Evolutionary conservation across 1,140 invertebrate species (phyloP), one percentile per base, ranked within the genome.

Genomic region (Drosophila fuyamai): DNA sequence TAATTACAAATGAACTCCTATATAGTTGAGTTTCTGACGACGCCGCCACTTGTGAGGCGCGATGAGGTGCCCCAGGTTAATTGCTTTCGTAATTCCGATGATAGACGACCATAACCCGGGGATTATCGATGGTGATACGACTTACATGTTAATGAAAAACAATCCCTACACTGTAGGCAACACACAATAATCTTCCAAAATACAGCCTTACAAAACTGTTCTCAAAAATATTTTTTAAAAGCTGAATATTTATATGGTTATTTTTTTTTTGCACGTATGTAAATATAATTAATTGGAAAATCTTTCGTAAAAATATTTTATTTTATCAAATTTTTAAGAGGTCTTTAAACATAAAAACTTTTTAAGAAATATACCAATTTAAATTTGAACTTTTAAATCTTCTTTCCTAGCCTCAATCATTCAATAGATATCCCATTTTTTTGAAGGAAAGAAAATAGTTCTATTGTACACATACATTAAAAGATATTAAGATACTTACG

Each of bases 41-140:
- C 35, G 18, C 65, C 80, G 36, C 84, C 84, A 2, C 46, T 46
- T n/a, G 84, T 89, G 4, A 51, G 46, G 18, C 84, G 84, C 36
- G 50, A 73, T 48, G 80, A 67, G 44, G 14, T 71, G 10, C 84
- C 81, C 6, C 47, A 54, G 5, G 84, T 90, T 4, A 23, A 70
- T 40, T 89, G 84, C 47, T 79, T 90, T 2, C 50, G 12, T 2
- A 47, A 67, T 10, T 16, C 3, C 10, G 53, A 53, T 62, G 36
- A 56, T 46, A 55, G 68, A 1, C 13, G 14, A 13, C 7, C 35
- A 38, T 47, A 44, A 43, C 0, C n/a, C 46, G 13, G 9, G 6
- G 13, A 13, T 41, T 27, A 12, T 36, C 4, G 1, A 16, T 18
- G 13, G 12, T 4, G 16, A 47, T 9, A 9, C 9, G 2, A 12